These are phyloP conservation scores for Agrochola circellaris DNA, from an alignment of 2,888 invertebrate genomes.

Conservation along the genomic window DNA sequence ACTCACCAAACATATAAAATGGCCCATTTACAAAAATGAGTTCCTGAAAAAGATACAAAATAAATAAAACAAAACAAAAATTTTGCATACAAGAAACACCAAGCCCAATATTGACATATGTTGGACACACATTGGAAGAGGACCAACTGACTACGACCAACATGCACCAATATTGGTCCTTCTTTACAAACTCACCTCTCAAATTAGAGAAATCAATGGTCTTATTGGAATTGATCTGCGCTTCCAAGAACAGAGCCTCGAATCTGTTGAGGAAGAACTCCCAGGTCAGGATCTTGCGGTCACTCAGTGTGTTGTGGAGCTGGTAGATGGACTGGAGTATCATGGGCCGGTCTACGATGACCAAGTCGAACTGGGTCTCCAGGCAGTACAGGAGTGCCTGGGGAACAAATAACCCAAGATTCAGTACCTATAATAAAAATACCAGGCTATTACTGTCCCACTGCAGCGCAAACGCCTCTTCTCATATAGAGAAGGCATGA, in stretches of 20 bases:
- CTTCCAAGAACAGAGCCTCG: constrained; percentile 98
- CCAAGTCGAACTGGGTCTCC: constrained; percentile 99
- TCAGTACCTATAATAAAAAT: not conserved
- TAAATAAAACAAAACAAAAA: constrained; percentile 12
- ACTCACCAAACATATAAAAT: constrained; percentile 86
- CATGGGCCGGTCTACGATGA: constrained; percentile 98
- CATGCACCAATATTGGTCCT: not conserved
- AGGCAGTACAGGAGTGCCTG: constrained; percentile 97
- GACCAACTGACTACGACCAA: not conserved
- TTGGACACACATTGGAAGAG: not conserved
- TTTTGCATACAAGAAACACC: not conserved
- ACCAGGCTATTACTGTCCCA: not conserved
- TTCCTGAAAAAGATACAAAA: constrained; percentile 37
- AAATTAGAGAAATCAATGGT: constrained; percentile 95
- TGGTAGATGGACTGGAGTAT: constrained; percentile 98
- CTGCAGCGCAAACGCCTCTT: not conserved
- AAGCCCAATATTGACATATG: not conserved
- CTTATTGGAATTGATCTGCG: constrained; percentile 97
- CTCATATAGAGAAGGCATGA: too few relatives aligned
- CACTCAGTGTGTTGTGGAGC: constrained; percentile 97
- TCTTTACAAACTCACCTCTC: constrained; percentile 91
- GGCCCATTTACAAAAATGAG: constrained; percentile 19
- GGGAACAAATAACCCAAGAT: constrained; percentile 54
- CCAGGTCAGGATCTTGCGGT: constrained; percentile 97
- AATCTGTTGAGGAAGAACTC: constrained; percentile 98